phyloP scores from a whole-genome alignment of 2,113 vertebrate species.

The Psophia crepitans region DNA sequence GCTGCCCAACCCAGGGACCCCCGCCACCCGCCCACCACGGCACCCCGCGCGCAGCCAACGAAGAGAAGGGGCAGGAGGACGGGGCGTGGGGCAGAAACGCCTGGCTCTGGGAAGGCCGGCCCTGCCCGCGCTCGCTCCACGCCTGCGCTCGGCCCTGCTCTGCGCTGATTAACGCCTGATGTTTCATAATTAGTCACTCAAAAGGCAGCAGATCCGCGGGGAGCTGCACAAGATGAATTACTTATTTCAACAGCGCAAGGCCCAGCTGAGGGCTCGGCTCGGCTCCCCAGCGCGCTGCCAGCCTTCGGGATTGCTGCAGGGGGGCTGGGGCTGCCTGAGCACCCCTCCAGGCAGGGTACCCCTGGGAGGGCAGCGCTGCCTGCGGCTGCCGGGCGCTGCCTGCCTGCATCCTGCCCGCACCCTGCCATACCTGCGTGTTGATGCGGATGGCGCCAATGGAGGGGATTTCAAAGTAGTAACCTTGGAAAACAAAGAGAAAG shows the following conservation, averaged over 20 bases:
- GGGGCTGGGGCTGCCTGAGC: not conserved
- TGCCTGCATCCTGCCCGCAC: not conserved
- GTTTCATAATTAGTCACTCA: conserved; percentile 46
- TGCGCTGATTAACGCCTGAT: not conserved
- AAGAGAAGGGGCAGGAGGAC: not conserved
- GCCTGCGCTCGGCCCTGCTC: not conserved
- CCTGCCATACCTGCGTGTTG: conserved; percentile 89
- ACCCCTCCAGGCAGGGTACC: not conserved
- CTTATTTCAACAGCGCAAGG: not conserved
- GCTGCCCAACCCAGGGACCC: not conserved
- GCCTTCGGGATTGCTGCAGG: not conserved
- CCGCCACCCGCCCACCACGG: not conserved
- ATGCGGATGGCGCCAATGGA: conserved; percentile 97
- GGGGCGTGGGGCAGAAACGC: not conserved
- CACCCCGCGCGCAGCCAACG: rapidly evolving
- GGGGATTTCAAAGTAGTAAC: conserved; percentile 99
- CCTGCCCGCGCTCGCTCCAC: not conserved
- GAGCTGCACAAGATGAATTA: conserved; percentile 15
- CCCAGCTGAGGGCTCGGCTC: not conserved
- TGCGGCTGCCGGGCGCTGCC: not conserved
- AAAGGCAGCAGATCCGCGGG: not conserved
- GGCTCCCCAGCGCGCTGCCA: rapidly evolving
- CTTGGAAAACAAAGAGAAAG: conserved; percentile 69
- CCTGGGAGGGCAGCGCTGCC: not conserved
- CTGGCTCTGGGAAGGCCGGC: not conserved